phyloP scores from a whole-genome alignment of 2,113 vertebrate species.

The Miniopterus natalensis region DNA sequence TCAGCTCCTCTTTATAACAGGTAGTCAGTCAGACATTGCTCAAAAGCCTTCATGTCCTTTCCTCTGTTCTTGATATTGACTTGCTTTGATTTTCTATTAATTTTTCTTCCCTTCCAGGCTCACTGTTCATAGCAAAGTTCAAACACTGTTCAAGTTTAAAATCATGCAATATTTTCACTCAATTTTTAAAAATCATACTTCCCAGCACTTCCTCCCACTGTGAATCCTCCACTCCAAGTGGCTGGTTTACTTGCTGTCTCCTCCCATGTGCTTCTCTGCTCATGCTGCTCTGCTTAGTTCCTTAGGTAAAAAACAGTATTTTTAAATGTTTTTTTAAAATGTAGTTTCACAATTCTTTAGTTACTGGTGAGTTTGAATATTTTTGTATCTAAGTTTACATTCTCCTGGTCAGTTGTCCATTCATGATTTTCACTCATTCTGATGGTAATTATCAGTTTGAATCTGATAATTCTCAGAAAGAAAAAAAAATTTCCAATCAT shows the following conservation, averaged over 20 bases:
- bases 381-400: not conserved
- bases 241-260: not conserved
- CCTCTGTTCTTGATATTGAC: not conserved
- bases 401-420: not conserved
- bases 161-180: not conserved
- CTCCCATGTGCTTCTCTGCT: not conserved
- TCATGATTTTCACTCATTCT: slow-evolving; percentile 51
- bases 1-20: not conserved
- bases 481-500: not conserved
- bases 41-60: not conserved
- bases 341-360: not conserved
- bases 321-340: not conserved
- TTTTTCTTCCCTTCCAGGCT: not conserved
- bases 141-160: slow-evolving; percentile 35
- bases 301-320: not conserved
- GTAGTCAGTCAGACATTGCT: not conserved
- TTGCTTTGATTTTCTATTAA: slow-evolving; percentile 31
- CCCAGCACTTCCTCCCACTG: not conserved
- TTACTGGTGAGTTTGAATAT: slow-evolving; percentile 40
- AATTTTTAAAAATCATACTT: not conserved
- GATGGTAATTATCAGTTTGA: not conserved
- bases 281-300: not conserved
- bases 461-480: not conserved
- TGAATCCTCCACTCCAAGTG: not conserved
- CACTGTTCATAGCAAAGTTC: not conserved